Percentiles rank a stretch among this genome's conserved stretches.
These are phyloP conservation scores for Synanthedon myopaeformis DNA, from an alignment of 2,888 invertebrate genomes.

Conservation along the genomic window DNA sequence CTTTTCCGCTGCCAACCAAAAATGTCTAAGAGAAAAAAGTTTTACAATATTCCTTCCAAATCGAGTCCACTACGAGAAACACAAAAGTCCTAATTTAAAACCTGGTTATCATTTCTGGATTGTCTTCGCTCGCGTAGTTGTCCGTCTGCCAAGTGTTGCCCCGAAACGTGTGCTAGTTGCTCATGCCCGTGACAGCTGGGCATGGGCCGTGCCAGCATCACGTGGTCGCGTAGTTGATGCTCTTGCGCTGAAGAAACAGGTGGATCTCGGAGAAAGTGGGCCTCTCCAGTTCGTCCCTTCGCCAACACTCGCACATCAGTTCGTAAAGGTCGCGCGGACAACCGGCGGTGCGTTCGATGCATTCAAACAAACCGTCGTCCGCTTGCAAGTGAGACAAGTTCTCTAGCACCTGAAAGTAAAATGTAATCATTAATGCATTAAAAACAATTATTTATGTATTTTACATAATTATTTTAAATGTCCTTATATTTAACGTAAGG, in stretches of 20 bases:
- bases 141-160: conserved; percentile 12
- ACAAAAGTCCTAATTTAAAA: conserved; percentile 10
- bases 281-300: conserved; percentile 77
- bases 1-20: no score
- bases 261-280: conserved; percentile 87
- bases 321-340: conserved; percentile 87
- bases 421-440: no score
- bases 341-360: conserved; percentile 75
- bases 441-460: no score
- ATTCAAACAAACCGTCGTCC: conserved; percentile 71
- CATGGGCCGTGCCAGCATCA: conserved; percentile 29
- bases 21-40: no score
- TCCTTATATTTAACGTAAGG: no score
- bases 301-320: conserved; percentile 89
- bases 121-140: not conserved
- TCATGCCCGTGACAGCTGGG: conserved; percentile 8
- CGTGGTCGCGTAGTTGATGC: conserved; percentile 31
- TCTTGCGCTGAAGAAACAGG: conserved; percentile 77
- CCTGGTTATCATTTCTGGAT: conserved; percentile 13
- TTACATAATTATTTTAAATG: no score
- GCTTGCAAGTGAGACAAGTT: conserved; percentile 80
- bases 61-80: no score
- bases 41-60: no score
- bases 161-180: conserved; percentile 3
- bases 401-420: conserved; percentile 74